Evolutionary conservation across 2,797 vertebrate genomes (phyloP).

Genomic region (Eupleurogrammus muticus): DNA sequence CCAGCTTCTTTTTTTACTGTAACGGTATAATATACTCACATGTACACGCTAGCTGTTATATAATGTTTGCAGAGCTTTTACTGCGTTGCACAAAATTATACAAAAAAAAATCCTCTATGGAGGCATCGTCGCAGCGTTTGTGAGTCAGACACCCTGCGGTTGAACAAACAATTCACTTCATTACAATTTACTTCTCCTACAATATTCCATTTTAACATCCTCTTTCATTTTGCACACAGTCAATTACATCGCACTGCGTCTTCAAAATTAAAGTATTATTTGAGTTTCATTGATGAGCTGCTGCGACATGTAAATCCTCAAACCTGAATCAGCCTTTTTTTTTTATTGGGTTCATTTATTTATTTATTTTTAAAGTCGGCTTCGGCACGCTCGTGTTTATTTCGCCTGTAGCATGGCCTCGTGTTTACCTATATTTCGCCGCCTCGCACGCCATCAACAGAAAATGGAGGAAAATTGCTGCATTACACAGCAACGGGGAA

Average conservation of each 20-base stretch:
- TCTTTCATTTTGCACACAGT: not conserved
- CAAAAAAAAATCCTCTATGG: not conserved
- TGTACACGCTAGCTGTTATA: not conserved
- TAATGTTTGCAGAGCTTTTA: not conserved
- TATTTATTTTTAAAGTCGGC: no score
- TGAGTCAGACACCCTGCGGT: constrained; percentile 3
- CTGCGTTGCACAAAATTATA: not conserved
- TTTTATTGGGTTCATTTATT: not conserved
- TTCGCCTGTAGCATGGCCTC: no score
- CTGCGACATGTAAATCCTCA: not conserved
- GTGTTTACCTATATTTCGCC: not conserved
- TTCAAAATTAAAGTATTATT: not conserved
- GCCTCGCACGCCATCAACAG: not conserved
- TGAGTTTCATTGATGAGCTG: not conserved
- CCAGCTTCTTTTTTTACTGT: constrained; percentile 50
- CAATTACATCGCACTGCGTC: not conserved
- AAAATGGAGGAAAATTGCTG: not conserved
- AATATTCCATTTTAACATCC: not conserved
- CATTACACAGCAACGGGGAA: not conserved
- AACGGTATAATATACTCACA: not conserved
- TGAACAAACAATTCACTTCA: not conserved
- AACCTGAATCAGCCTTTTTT: not conserved
- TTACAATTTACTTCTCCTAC: not conserved
- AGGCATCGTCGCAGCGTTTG: not conserved
- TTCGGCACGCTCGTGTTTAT: not conserved